phyloP scores from a whole-genome alignment of 2,888 invertebrate genomes.

The Platycheirus albimanus region DNA sequence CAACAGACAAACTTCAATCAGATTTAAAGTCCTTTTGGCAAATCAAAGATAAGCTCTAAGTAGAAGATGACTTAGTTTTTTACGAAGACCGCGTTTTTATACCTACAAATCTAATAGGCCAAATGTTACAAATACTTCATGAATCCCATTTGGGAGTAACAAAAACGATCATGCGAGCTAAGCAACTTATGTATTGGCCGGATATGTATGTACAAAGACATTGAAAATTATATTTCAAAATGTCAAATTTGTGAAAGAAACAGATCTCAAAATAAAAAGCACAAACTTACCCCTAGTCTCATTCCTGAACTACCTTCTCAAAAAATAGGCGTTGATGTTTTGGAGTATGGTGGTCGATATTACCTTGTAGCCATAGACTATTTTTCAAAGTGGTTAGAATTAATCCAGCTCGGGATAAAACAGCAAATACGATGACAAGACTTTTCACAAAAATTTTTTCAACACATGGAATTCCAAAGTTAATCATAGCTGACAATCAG shows the following conservation, averaged over 20 bases:
- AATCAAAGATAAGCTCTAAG: constrained; percentile 26
- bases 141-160: constrained; percentile 49
- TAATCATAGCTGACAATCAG: constrained; percentile 35
- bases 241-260: constrained; percentile 37
- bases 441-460: constrained; percentile 20
- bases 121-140: constrained; percentile 42
- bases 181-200: constrained; percentile 21
- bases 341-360: constrained; percentile 27
- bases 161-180: constrained; percentile 39
- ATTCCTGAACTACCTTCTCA: constrained; percentile 19
- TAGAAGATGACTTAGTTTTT: constrained; percentile 44
- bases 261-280: constrained; percentile 42
- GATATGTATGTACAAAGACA: constrained; percentile 5
- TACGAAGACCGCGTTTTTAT: constrained; percentile 50
- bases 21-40: constrained; percentile 31
- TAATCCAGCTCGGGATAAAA: constrained; percentile 18
- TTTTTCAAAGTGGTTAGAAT: constrained; percentile 39
- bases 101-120: constrained; percentile 13
- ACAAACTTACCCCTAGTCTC: constrained; percentile 1
- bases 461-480: constrained; percentile 38
- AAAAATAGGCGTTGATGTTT: constrained; percentile 31
- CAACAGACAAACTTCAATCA: constrained; percentile 17
- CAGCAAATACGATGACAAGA: constrained; percentile 24
- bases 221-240: constrained; percentile 12
- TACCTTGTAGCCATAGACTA: constrained; percentile 38